Evolutionary conservation across 1,140 invertebrate species (phyloP), one percentile per base, ranked within the genome.

Genomic region (Portunus trituberculatus): DNA sequence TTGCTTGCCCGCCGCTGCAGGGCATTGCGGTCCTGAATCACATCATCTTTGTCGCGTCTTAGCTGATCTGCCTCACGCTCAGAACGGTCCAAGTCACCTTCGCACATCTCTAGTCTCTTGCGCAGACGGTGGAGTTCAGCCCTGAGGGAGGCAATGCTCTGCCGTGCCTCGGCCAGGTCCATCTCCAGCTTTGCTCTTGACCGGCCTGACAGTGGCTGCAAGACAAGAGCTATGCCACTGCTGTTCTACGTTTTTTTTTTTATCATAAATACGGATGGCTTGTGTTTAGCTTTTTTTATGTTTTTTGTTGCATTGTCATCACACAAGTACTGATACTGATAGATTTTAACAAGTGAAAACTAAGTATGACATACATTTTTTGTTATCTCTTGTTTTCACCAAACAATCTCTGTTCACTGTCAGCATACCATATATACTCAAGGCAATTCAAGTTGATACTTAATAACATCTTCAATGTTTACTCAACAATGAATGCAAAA

Each of bases 11-110:
- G 91, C 39, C 88, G 94, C 86, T 91, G 86, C 76, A 95, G 29
- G 84, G n/a, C 92, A 45, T 46, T 31, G 16, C 91, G 59, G 52
- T 95, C 94, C 25, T 46, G 87, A 29, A 28, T 29, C 52, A 95
- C 92, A 52, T 95, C 94, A 4, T 95, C 94, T 82, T 95, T 95
- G 91, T 95, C 94, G 86, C 84, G 90, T 32, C 94, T 92, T 91
- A 95, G 84, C 91, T 95, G 92, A 46, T 95, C 94, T 39, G 92
- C 94, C 84, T 95, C 94, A 25, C 94, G 90, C 59, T 95, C 94
- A 39, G 94, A 95, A 48, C 91, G 84, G 84, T 95, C 94, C 48
- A 95, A 76, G 48, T 95, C 94, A 28, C 94, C 94, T 48, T 95
- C 94, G 48, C 94, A 95, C 28, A 95, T 86, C 32, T 95, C 94